Evolutionary conservation across 2,888 invertebrate genomes (phyloP), one percentile per base, ranked within the genome.

Genomic region (Pteria penguin): DNA sequence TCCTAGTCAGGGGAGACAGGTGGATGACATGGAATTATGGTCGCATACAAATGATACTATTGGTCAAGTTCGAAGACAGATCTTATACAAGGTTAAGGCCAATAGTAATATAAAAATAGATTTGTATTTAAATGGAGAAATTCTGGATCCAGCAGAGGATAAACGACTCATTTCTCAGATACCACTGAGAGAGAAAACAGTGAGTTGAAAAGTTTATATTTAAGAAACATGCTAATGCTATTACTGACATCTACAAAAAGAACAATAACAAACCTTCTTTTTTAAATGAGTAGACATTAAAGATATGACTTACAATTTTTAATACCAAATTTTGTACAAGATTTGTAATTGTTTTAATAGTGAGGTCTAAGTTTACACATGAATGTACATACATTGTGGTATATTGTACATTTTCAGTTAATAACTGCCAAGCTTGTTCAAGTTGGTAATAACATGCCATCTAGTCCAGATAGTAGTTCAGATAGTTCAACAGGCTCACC

Each of bases 11-110:
- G 96, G 96, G 14, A 95, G 96, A 86, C 90, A 90, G 78, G 85
- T 86, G 67, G 98, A 98, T 82, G 98, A 98, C 90, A 94, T 97
- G 86, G 98, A 98, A 91, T 93, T 98, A 77, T 96, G 95, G 91
- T 97, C 98, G 60, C 98, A 98, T 93, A 96, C 96, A 76, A 98
- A 98, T 92, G 98, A 98, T 91, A 98, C 98, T 2, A 93, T 98
- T 85, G 96, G 96, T 70, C 95, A 96, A 45, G 94, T 98, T 79
- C 94, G 97, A 82, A 94, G 96, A 75, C 92, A 93, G 81, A 92
- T 93, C 77, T 82, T 91, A 67, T 87, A 87, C 67, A 80, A 95
- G 73, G 91, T 93, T 62, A 94, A 93, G 88, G 92, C 93, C 26
- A 94, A 94, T 63, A 94, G 94, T 68, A 93, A 96, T 91, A 95